Evolutionary conservation across 2,113 vertebrate species (phyloP).

Genomic region (Tetraodon nigroviridis): DNA sequence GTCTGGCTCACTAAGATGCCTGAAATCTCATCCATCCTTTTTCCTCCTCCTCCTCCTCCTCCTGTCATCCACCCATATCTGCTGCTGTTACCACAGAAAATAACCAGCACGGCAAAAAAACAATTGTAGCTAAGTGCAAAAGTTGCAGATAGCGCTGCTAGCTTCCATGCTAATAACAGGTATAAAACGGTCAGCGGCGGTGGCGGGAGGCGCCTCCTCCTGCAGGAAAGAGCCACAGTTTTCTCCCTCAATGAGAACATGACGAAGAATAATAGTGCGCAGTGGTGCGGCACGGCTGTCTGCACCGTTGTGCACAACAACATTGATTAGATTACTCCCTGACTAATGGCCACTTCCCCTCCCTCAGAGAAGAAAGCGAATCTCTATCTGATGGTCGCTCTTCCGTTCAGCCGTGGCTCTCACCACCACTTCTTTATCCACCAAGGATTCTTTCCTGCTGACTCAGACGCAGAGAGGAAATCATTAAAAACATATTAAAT

Average conservation of each 20-base stretch:
- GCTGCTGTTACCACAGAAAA: too few relatives aligned
- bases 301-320: slow-evolving; percentile 63
- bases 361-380: slow-evolving; percentile 61
- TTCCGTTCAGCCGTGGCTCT: slow-evolving; percentile 47
- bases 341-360: slow-evolving; percentile 69
- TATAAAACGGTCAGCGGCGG: slow-evolving; percentile 1
- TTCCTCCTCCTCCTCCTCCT: slow-evolving; percentile 11
- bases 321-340: slow-evolving; percentile 69
- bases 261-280: slow-evolving; percentile 65
- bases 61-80: slow-evolving; percentile 41
- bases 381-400: slow-evolving; percentile 67
- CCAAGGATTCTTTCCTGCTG: slow-evolving; percentile 36
- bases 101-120: slow-evolving; percentile 31
- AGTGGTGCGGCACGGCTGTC: slow-evolving; percentile 57
- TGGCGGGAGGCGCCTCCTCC: slow-evolving; percentile 7
- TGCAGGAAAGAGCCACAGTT: slow-evolving; percentile 16
- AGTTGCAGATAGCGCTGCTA: not conserved
- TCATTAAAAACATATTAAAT: slow-evolving; percentile 41
- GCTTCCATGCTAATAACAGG: slow-evolving; percentile 11
- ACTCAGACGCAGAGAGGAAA: slow-evolving; percentile 18
- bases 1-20: too few relatives aligned
- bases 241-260: slow-evolving; percentile 51
- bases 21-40: too few relatives aligned
- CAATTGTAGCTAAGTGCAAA: slow-evolving; percentile 1
- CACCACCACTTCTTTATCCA: slow-evolving; percentile 48